Evolutionary conservation across 2,888 invertebrate species (phyloP), one percentile per base, ranked within the genome.

Genomic region (Microctonus aethiopoides): DNA sequence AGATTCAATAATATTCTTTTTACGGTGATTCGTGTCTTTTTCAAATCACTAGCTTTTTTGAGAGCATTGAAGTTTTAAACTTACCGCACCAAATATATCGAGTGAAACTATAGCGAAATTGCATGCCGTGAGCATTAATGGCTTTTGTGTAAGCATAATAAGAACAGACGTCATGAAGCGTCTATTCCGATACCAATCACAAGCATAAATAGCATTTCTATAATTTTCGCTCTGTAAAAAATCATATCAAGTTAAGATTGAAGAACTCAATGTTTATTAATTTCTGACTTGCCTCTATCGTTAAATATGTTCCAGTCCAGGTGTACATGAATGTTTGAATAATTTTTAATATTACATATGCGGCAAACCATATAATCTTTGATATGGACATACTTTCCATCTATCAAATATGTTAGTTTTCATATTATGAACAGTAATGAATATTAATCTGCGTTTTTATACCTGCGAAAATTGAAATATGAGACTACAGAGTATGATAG

Each of bases 301-400:
- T 73, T 16, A 74, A 63, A 22, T 54, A 59, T 9, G 66, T 63
- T 36, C 75, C 75, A 51, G 63, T 67, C 72, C 68, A 75, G 10
- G 72, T 68, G 63, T 75, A 75, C 32, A 74, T 67, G 11, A 68
- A 68, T 16, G 73, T 64, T 64, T 74, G 76, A 22, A 67, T 41
- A 9, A 64, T 22, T 54, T 76, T 76, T 10, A 62, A 20, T 4
- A 71, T 5, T 20, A 74, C 57, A n/a, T 71, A 70, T 6, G 68
- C 11, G 2, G 22, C 41, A 66, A 63, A 51, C 34, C 39, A 60
- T 32, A 64, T 70, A 10, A 36, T 36, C 26, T 16, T n/a, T 11
- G 56, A 26, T 9, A 46, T 4, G 6, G n/a, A 4, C n/a, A 64
- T 10, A 57, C 22, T 56, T 22, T 26, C 34, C 34, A 64, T 57